A percentile compares a stretch with the other conserved stretches of the same genome.
phyloP scores from a whole-genome alignment of 2,113 vertebrate species.

The Sander lucioperca region DNA sequence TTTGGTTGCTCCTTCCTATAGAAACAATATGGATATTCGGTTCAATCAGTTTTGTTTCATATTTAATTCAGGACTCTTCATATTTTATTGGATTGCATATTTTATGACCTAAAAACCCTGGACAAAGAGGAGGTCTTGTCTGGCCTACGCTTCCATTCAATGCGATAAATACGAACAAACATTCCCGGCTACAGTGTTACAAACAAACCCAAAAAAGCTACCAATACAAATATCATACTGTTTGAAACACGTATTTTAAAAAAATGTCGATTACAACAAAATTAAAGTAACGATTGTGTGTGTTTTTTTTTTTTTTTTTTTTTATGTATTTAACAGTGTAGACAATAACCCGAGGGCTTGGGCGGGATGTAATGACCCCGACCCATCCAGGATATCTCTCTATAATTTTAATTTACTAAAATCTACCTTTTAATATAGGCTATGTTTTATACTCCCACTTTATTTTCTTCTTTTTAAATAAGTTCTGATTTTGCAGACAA shows the following conservation, averaged over 20 bases:
- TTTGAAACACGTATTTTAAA: neutral
- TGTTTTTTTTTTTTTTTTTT: too few relatives aligned
- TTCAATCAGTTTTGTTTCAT: constrained; percentile 70
- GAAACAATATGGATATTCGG: neutral
- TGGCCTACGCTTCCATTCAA: constrained; percentile 13
- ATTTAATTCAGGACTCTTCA: constrained; percentile 74
- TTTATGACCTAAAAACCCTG: constrained; percentile 68
- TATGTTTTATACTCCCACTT: neutral
- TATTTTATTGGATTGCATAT: constrained; percentile 77
- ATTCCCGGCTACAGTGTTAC: constrained; percentile 1
- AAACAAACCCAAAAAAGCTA: too few relatives aligned
- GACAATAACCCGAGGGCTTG: neutral
- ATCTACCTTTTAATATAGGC: too few relatives aligned
- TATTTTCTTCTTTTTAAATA: neutral
- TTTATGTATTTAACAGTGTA: neutral
- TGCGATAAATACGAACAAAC: constrained; percentile 63
- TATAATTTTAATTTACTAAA: neutral
- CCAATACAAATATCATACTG: too few relatives aligned
- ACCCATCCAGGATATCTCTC: neutral
- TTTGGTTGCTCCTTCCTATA: neutral
- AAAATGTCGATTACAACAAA: neutral
- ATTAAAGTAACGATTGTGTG: neutral
- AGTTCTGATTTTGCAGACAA: neutral
- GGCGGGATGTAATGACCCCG: neutral
- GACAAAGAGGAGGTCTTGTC: constrained; percentile 63